Evolutionary conservation across 2,888 invertebrate species (phyloP).

Genomic region (Protula sp.): DNA sequence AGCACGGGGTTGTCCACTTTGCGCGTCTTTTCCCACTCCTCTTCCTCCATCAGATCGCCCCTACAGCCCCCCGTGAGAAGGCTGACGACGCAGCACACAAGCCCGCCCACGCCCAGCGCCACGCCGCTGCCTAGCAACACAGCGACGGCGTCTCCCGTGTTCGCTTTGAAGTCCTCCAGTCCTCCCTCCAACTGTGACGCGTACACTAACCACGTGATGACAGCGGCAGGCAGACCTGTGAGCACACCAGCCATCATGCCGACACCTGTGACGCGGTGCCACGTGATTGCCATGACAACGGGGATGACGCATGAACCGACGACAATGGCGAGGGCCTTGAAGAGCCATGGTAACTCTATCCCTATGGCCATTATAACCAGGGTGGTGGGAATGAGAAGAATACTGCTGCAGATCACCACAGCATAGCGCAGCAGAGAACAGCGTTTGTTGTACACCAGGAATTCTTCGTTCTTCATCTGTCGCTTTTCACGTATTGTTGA

Average conservation of each 20-base stretch:
- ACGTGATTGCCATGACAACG: slow-evolving; percentile 20
- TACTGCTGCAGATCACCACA: slow-evolving; percentile 11
- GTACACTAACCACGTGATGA: slow-evolving; percentile 21
- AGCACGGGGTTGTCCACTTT: slow-evolving; percentile 22
- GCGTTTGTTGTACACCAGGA: slow-evolving; percentile 21
- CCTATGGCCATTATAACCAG: slow-evolving; percentile 15
- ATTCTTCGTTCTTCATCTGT: slow-evolving; percentile 13
- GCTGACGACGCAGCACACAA: slow-evolving; percentile 18
- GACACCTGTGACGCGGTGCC: slow-evolving; percentile 20
- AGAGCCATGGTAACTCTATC: slow-evolving; percentile 18
- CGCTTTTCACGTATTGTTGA: no score
- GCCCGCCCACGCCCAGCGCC: slow-evolving; percentile 20
- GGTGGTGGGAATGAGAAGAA: slow-evolving; percentile 17
- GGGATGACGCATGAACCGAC: slow-evolving; percentile 23
- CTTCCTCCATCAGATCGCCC: slow-evolving; percentile 15
- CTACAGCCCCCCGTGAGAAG: slow-evolving; percentile 24
- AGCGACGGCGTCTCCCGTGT: slow-evolving; percentile 11
- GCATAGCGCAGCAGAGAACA: slow-evolving; percentile 22
- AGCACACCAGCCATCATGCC: slow-evolving; percentile 17
- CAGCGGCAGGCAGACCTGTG: slow-evolving; percentile 12
- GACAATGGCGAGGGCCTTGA: slow-evolving; percentile 17
- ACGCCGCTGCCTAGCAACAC: slow-evolving; percentile 15
- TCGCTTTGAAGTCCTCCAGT: slow-evolving; percentile 15
- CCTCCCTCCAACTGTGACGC: slow-evolving; percentile 16
- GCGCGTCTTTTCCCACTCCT: slow-evolving; percentile 25